Conservation (phyloP, 2,113 vertebrate species). For the Mustelus asterias region DNA sequence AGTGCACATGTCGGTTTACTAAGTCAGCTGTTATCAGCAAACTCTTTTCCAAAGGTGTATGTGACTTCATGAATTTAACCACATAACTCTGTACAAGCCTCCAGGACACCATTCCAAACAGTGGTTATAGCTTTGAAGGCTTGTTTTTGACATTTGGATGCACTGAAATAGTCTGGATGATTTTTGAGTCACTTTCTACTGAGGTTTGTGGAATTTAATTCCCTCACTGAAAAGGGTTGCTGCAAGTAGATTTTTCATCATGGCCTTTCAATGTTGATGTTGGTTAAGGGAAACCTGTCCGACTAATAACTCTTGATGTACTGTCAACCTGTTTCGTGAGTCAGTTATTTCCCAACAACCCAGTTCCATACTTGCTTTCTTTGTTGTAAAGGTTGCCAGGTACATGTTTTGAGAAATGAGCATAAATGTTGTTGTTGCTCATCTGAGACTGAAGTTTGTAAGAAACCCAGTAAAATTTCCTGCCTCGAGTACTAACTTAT, state of each 20-base stretch:
- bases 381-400: neutral
- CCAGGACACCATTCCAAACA: neutral
- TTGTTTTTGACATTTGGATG: neutral
- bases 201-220: neutral
- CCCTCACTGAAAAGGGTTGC: neutral
- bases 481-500: neutral
- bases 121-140: neutral
- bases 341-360: neutral
- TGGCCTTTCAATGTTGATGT: neutral
- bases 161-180: neutral
- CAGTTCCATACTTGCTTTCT: neutral
- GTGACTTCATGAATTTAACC: neutral
- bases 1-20: neutral
- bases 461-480: neutral
- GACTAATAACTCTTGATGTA: neutral
- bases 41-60: neutral
- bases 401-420: neutral
- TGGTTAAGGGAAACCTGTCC: neutral
- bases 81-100: neutral
- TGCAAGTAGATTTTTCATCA: neutral
- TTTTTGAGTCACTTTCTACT: neutral
- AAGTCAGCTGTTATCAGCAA: neutral
- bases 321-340: neutral
- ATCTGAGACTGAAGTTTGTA: neutral
- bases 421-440: neutral